phyloP scores from a whole-genome alignment of 2,113 vertebrate genomes.

The Salvelinus alpinus region DNA sequence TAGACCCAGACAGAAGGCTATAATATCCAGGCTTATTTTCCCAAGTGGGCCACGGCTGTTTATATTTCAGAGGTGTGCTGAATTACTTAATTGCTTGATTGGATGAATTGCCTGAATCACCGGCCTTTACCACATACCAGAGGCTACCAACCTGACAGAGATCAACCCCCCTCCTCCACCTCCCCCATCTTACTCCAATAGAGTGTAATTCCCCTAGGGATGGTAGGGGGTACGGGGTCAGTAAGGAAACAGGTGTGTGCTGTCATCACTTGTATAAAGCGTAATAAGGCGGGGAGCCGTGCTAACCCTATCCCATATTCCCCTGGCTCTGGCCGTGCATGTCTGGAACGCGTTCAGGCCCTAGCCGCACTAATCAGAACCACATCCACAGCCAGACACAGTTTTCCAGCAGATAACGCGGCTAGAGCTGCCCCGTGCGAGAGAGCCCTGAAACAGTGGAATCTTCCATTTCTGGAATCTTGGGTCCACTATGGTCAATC shows the following conservation, averaged over 20 bases:
- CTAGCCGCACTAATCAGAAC: conserved; percentile 66
- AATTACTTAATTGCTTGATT: conserved; percentile 1
- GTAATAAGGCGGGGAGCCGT: neutral
- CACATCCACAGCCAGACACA: conserved; percentile 51
- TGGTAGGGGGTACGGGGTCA: neutral
- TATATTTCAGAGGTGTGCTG: neutral
- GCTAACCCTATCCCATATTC: conserved; percentile 12
- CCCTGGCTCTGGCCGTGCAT: conserved; percentile 27
- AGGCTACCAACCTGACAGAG: neutral
- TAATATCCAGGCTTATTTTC: neutral
- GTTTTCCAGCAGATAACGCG: conserved; percentile 32
- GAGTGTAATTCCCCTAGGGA: neutral
- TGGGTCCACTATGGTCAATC: conserved; percentile 10
- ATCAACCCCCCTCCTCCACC: neutral
- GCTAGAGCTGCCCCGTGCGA: neutral
- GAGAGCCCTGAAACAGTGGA: neutral
- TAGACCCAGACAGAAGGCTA: neutral
- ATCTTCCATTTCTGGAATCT: conserved; percentile 5
- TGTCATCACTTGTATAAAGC: neutral
- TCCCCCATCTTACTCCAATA: neutral
- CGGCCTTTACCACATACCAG: neutral
- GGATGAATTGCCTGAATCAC: neutral
- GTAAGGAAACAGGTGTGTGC: neutral
- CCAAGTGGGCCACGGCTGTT: neutral
- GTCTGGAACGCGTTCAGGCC: conserved; percentile 62